These are phyloP conservation scores for Fragariocoptes setiger DNA, from an alignment of 1,140 invertebrate genomes.

Conservation along the genomic window DNA sequence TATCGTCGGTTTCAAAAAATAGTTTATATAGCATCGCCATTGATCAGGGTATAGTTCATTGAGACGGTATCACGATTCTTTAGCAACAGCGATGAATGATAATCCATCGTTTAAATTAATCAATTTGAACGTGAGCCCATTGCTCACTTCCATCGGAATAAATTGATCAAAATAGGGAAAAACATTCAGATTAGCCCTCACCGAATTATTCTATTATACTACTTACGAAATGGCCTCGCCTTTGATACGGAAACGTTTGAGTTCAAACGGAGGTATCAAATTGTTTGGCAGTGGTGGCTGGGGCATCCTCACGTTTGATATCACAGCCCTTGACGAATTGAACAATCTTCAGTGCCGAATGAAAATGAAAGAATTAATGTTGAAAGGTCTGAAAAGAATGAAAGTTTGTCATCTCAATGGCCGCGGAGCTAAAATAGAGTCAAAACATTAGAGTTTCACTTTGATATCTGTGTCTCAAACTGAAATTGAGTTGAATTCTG, in stretches of 20 bases:
- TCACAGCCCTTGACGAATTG: too few relatives aligned
- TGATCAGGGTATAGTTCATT: conserved; percentile 81
- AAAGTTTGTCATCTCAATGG: too few relatives aligned
- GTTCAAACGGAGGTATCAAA: conserved; percentile 64
- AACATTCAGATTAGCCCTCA: conserved; percentile 68
- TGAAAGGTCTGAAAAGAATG: too few relatives aligned
- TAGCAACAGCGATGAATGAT: conserved; percentile 76
- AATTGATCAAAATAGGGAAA: conserved; percentile 85
- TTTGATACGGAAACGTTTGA: conserved; percentile 57
- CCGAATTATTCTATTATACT: conserved; percentile 43
- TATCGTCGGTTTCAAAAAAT: conserved; percentile 93
- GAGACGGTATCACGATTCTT: conserved; percentile 66
- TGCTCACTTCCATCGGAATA: conserved; percentile 86
- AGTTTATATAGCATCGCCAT: conserved; percentile 63
- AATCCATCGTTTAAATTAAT: too few relatives aligned
- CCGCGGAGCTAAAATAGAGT: too few relatives aligned
- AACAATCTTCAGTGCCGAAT: too few relatives aligned
- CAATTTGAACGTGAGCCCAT: conserved; percentile 40
- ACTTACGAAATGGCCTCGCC: conserved; percentile 37
- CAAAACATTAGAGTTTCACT: too few relatives aligned
- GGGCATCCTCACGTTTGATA: conserved; percentile 40
- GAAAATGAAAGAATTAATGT: too few relatives aligned
- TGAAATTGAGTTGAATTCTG: too few relatives aligned
- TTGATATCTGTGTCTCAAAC: too few relatives aligned
- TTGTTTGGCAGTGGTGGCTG: conserved; percentile 39